These are phyloP conservation scores for Lycaena phlaeas DNA, from an alignment of 2,888 invertebrate genomes.

Conservation along the genomic window DNA sequence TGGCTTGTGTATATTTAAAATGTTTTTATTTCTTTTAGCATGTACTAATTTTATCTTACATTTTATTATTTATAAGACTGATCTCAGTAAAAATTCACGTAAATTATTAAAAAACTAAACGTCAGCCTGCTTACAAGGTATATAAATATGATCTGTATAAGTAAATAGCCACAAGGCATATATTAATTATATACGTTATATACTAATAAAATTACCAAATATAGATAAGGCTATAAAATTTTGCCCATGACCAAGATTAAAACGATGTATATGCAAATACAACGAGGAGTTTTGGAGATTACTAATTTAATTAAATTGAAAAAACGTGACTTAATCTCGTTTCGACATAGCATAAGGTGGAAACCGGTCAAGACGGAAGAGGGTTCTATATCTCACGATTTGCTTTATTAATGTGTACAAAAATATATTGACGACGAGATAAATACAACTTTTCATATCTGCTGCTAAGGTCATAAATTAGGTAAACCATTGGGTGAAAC, in stretches of 20 bases:
- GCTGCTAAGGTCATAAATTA: too few species aligned
- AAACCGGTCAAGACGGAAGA: background rate
- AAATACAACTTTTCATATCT: too few species aligned
- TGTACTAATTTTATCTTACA: background rate
- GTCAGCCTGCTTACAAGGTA: too few species aligned
- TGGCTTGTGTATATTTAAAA: constrained; percentile 3
- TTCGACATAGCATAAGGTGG: background rate
- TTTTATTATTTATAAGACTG: too few species aligned
- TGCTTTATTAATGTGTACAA: background rate
- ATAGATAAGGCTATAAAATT: background rate
- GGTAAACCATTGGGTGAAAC: too few species aligned
- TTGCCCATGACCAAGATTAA: background rate
- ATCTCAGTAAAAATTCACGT: too few species aligned
- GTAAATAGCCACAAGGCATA: too few species aligned
- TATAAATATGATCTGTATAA: too few species aligned
- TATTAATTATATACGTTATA: too few species aligned
- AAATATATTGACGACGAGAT: too few species aligned
- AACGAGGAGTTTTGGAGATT: constrained; percentile 1
- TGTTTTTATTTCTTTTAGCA: background rate
- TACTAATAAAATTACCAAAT: background rate
- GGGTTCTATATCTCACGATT: background rate
- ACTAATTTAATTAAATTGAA: background rate
- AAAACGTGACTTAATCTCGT: constrained; percentile 6
- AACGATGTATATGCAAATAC: constrained; percentile 3
- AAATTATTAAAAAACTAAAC: too few species aligned